Conservation (phyloP, 2,113 vertebrate species). For the Prunella fulvescens region DNA sequence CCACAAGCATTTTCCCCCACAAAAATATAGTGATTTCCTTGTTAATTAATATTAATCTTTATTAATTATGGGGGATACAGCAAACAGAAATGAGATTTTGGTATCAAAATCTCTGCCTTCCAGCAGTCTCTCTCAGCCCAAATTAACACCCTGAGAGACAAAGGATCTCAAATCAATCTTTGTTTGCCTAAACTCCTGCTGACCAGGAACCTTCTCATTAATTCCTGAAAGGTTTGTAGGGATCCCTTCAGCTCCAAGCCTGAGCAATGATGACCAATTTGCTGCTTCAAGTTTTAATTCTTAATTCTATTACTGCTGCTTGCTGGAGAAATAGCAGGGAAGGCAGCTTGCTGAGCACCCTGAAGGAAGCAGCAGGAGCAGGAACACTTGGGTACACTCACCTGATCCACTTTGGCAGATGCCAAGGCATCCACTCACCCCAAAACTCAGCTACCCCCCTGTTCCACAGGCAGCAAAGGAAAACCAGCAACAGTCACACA, state of each 20-base stretch:
- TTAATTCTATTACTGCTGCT: neutral
- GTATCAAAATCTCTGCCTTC: neutral
- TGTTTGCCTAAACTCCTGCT: conserved; percentile 23
- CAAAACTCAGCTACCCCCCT: neutral
- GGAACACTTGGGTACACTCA: neutral
- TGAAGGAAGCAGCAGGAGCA: neutral
- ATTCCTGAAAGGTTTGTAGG: neutral
- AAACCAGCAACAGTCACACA: neutral
- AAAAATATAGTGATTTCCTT: conserved; percentile 33
- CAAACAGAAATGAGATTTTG: neutral
- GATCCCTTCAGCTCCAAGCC: neutral
- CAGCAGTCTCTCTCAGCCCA: neutral
- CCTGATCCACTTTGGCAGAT: neutral
- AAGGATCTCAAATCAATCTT: conserved; percentile 14
- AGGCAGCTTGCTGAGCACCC: neutral
- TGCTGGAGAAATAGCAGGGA: neutral
- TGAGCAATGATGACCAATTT: neutral
- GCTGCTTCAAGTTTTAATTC: neutral
- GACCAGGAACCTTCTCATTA: neutral
- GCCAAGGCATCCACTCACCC: neutral
- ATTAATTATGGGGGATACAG: neutral
- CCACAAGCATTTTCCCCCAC: neutral
- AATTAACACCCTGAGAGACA: conserved; percentile 18
- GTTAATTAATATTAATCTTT: conserved; percentile 24
- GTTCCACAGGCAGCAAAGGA: neutral